These are phyloP conservation scores for Augochlora pura DNA, from an alignment of 1,140 invertebrate species.

Conservation along the genomic window DNA sequence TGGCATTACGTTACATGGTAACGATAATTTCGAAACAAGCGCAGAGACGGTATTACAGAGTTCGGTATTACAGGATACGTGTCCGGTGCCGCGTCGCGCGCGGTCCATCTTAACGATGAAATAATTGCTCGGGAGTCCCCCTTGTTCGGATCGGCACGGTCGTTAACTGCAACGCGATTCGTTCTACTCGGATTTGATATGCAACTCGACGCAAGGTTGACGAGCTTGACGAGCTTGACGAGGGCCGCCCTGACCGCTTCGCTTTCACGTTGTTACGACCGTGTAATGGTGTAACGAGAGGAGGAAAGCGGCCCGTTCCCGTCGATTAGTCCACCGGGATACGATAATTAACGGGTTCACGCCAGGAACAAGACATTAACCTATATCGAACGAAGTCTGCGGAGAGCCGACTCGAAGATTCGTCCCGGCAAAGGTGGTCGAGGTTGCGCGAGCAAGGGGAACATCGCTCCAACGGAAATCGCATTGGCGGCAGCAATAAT, in stretches of 20 bases:
- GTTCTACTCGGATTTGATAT: slow-evolving; percentile 49
- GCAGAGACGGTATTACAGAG: too few relatives aligned
- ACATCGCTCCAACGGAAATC: too few relatives aligned
- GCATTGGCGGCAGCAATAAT: too few relatives aligned
- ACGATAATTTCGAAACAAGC: slow-evolving; percentile 49
- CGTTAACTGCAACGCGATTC: slow-evolving; percentile 50
- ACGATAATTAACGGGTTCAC: slow-evolving; percentile 32
- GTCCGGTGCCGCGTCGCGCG: not conserved
- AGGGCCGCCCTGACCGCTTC: not conserved
- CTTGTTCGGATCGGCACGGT: slow-evolving; percentile 40
- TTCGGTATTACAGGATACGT: slow-evolving; percentile 15
- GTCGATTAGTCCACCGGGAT: slow-evolving; percentile 8
- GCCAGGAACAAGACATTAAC: slow-evolving; percentile 36
- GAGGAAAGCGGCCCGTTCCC: slow-evolving; percentile 28
- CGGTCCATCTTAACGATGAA: slow-evolving; percentile 51
- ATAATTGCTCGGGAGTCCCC: slow-evolving; percentile 45
- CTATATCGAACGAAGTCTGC: slow-evolving; percentile 4
- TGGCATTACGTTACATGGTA: slow-evolving; percentile 25
- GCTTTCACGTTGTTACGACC: slow-evolving; percentile 45
- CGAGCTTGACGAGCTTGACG: slow-evolving; percentile 16
- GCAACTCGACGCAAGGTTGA: slow-evolving; percentile 24
- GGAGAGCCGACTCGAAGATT: too few relatives aligned
- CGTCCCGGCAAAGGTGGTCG: too few relatives aligned
- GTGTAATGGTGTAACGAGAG: slow-evolving; percentile 49
- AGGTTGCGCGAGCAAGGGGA: too few relatives aligned